These are phyloP conservation scores for Helostoma temminkii DNA, from an alignment of 2,797 vertebrate species.

Conservation along the genomic window DNA sequence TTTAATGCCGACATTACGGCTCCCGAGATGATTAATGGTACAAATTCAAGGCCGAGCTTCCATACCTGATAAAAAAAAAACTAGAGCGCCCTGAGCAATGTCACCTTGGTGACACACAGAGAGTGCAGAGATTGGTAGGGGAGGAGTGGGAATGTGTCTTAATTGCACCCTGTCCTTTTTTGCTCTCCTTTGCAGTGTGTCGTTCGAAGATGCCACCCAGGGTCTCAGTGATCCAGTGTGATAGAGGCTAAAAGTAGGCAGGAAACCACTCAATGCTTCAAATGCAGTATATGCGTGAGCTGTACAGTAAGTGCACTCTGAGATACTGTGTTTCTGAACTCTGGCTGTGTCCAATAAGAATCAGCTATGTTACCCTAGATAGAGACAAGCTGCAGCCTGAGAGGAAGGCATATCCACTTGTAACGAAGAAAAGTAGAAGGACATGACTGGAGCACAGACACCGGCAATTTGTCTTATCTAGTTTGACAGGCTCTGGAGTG, in stretches of 20 bases:
- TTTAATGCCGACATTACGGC: conserved; percentile 72
- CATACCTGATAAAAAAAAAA: conserved; percentile 67
- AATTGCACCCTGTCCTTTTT: conserved; percentile 77
- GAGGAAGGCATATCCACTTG: conserved; percentile 70
- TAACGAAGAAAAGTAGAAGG: conserved; percentile 66
- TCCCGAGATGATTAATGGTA: conserved; percentile 74
- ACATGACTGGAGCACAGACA: conserved; percentile 76
- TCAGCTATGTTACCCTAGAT: conserved; percentile 59
- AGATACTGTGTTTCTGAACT: conserved; percentile 54
- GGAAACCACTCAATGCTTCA: conserved; percentile 50
- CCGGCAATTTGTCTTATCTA: conserved; percentile 81
- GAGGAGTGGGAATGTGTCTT: conserved; percentile 68
- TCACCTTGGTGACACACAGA: conserved; percentile 81
- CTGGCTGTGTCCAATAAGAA: conserved; percentile 61
- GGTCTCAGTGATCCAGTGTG: conserved; percentile 50
- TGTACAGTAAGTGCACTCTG: conserved; percentile 45
- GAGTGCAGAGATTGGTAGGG: conserved; percentile 65
- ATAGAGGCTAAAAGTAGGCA: conserved; percentile 61
- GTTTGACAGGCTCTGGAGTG: conserved; percentile 69
- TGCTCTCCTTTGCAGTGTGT: conserved; percentile 68
- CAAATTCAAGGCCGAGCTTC: conserved; percentile 53
- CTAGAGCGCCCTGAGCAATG: conserved; percentile 77
- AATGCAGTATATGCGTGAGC: conserved; percentile 47
- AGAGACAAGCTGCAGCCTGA: conserved; percentile 67
- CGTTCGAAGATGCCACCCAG: conserved; percentile 58